phyloP scores from a whole-genome alignment of 2,113 vertebrate species.

The Eleginops maclovinus region DNA sequence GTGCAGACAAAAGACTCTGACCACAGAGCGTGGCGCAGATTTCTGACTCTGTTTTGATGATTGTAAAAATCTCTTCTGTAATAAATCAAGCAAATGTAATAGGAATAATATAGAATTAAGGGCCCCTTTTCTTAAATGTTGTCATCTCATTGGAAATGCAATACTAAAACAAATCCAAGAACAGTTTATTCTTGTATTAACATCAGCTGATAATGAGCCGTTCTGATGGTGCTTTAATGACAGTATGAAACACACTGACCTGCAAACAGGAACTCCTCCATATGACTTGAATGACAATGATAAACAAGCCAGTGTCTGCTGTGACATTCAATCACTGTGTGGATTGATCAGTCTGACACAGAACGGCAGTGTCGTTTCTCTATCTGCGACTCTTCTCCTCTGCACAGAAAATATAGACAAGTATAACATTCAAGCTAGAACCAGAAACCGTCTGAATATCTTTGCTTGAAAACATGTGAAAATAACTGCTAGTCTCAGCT shows the following conservation, averaged over 20 bases:
- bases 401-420: neutral
- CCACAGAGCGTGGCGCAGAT: constrained; percentile 21
- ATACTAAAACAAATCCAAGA: neutral
- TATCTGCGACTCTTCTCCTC: constrained; percentile 45
- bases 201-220: neutral
- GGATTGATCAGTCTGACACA: constrained; percentile 71
- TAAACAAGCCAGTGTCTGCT: constrained; percentile 54
- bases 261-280: constrained; percentile 51
- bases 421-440: neutral
- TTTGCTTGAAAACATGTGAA: neutral
- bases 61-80: neutral
- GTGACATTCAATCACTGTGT: constrained; percentile 63
- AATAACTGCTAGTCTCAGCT: neutral
- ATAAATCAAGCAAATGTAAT: neutral
- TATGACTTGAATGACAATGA: constrained; percentile 55
- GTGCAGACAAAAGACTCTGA: neutral
- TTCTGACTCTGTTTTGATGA: neutral
- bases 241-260: constrained; percentile 7
- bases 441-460: neutral
- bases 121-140: neutral
- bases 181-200: constrained; percentile 3
- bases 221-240: neutral
- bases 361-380: constrained; percentile 50
- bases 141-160: neutral
- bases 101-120: neutral